phyloP scores from a whole-genome alignment of 1,140 invertebrate species.

The Drosophila ogumai region DNA sequence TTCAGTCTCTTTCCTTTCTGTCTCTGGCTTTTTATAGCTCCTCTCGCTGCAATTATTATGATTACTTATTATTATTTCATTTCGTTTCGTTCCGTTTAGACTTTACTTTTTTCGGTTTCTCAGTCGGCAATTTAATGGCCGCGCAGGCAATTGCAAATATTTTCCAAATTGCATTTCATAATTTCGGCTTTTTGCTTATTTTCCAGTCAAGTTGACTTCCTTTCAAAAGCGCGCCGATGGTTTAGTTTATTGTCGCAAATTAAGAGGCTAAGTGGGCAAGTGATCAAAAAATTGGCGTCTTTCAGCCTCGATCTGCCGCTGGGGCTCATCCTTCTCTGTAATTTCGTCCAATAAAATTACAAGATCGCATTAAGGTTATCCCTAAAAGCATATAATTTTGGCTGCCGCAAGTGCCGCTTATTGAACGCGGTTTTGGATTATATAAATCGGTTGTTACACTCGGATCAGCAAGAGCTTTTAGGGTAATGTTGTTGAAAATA shows the following conservation, averaged over 20 bases:
- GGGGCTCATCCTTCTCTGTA: conserved; percentile 39
- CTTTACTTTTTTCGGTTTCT: conserved; percentile 22
- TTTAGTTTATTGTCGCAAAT: conserved; percentile 79
- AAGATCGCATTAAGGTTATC: conserved; percentile 53
- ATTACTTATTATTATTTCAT: conserved; percentile 77
- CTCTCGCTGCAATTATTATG: conserved; percentile 78
- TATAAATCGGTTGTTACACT: conserved; percentile 41
- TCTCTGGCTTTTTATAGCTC: conserved; percentile 63
- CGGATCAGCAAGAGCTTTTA: neutral
- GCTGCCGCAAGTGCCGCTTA: conserved; percentile 50
- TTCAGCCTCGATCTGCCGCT: conserved; percentile 7
- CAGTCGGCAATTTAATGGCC: conserved; percentile 74
- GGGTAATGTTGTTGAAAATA: neutral
- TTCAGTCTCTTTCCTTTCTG: conserved; percentile 1
- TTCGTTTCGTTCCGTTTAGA: conserved; percentile 60
- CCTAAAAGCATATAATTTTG: conserved; percentile 75
- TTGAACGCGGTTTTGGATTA: conserved; percentile 10
- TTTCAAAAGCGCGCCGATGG: conserved; percentile 60
- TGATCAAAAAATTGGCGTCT: conserved; percentile 51
- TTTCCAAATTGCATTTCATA: conserved; percentile 77
- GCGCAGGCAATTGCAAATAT: conserved; percentile 79
- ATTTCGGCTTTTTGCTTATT: conserved; percentile 64
- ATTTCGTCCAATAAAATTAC: conserved; percentile 78
- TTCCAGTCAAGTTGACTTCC: conserved; percentile 63
- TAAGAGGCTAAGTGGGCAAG: conserved; percentile 45